Base-by-base conservation (phyloP, 1,140 invertebrate species). In the Monochamus saltuarius region DNA sequence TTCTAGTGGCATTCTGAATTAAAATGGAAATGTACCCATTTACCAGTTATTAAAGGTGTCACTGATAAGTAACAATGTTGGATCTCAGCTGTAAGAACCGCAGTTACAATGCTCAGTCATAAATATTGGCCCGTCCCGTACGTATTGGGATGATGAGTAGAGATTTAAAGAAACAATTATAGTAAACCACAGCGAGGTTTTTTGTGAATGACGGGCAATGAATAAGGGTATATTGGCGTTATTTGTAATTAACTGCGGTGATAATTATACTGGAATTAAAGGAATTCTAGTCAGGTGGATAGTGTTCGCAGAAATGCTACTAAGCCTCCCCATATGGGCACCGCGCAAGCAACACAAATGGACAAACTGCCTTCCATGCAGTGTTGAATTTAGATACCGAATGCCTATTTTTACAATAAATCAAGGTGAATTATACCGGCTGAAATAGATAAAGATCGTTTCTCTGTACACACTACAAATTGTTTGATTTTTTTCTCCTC, bases 221-320 rank as follows among this genome's bases (percentile, higher is more conserved):
- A 52, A 62, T 62, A 62, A 56, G 60, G 60, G 39, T 57, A 57
- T 56, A 55, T 55, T 43, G 60, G 55, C 54, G 60, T 62, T 62
- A 57, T 56, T 45, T 17, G 55, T 52, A 62, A 62, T 62, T 62
- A 62, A 62, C 19, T 29, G 38, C 46, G 45, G 60, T 46, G 55
- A 62, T 62, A 62, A 62, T 62, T 62, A 62, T 62, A 62, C 60
- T 45, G 60, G 60, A 62, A 57, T 62, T 42, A 55, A 47, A 57
- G 35, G 62, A 64, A 64, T 65, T 61, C 63, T 57, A 61, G 63
- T 65, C 63, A 65, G 63, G 63, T 65, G 63, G 54, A 61, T 56
- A 55, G 63, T 57, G 58, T 65, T 61, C 63, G 53, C 40, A 56
- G 62, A 64, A 64, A 52, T 16, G 45, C 22, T 39, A 43, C 50